Evolutionary conservation across 2,797 vertebrate genomes (phyloP), one percentile per base, ranked within the genome.

Genomic region (Setipinna tenuifilis): DNA sequence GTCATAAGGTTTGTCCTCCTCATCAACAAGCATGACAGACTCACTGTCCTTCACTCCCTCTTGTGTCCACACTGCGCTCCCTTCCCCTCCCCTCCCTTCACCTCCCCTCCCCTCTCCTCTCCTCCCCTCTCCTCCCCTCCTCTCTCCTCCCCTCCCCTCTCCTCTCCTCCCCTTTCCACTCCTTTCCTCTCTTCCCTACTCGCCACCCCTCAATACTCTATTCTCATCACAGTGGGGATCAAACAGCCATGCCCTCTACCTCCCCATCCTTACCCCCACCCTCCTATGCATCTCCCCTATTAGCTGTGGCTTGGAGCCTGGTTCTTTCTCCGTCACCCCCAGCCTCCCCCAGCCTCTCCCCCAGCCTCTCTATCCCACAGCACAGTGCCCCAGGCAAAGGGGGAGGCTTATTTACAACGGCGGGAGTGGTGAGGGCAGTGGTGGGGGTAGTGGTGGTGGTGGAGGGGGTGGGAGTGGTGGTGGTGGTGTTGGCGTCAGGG

Each of bases 1-100:
- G 65, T 71, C 65, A 71, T 31, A 25, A 71, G 65, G 28, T 71
- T 31, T 71, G 65, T 71, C 65, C 65, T 35, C 65, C 25, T 71
- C 65, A 35, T 35, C 65, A 71, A 71, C 61, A 65, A 6, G n/a
- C 61, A n/a, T 65, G 61, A 11, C 12, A 31, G 65, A 71, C 65
- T 48, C 46, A 4, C 46, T 48, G 46, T 48, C 46, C 46, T 48
- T 48, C 46, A 48, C 46, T 48, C 46, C 46, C 46, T 48, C 46
- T 10, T 4, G 46, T 48, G 46, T 3, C 46, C 10, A 48, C 46
- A 48, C 46, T 48, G 46, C 16, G 12, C 11, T 0, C 25, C 12
- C 62, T 10, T 2, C n/a, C 23, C 23, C 62, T 28, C 62, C 11
- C 25, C 25, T 11, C 25, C 25, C 14, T 9, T 17, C 68, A 16